These are phyloP conservation scores for Prionailurus bengalensis DNA, from an alignment of 2,113 vertebrate genomes.

Conservation along the genomic window DNA sequence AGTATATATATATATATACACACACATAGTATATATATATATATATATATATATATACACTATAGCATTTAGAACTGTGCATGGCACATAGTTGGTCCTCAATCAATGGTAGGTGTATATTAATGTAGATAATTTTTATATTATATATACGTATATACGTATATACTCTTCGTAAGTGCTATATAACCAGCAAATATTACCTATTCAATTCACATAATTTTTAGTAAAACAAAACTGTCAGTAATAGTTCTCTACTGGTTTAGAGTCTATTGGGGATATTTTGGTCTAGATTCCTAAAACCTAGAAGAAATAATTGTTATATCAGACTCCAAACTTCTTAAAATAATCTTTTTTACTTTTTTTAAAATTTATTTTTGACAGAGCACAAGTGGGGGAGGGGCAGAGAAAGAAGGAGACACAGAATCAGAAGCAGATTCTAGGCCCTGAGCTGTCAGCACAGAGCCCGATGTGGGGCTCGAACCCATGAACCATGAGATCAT, in stretches of 20 bases:
- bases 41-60: not conserved
- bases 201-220: constrained; percentile 2
- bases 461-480: too few relatives aligned
- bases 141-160: not conserved
- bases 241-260: not conserved
- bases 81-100: not conserved
- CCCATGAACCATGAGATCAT: too few relatives aligned
- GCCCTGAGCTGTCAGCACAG: too few relatives aligned
- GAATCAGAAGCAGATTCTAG: too few relatives aligned
- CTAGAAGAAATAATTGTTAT: not conserved
- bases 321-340: not conserved
- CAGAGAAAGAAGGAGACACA: too few relatives aligned
- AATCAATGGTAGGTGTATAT: not conserved
- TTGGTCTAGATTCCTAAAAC: not conserved
- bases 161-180: not conserved
- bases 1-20: not conserved
- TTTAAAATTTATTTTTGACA: too few relatives aligned
- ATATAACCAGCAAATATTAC: not conserved
- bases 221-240: constrained; percentile 9
- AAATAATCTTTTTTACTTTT: not conserved
- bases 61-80: not conserved
- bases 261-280: not conserved
- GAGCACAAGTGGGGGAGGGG: too few relatives aligned
- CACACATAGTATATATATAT: not conserved
- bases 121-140: constrained; percentile 6